These are phyloP conservation scores for Drosophila mercatorum DNA, from an alignment of 2,888 invertebrate species.

Conservation along the genomic window DNA sequence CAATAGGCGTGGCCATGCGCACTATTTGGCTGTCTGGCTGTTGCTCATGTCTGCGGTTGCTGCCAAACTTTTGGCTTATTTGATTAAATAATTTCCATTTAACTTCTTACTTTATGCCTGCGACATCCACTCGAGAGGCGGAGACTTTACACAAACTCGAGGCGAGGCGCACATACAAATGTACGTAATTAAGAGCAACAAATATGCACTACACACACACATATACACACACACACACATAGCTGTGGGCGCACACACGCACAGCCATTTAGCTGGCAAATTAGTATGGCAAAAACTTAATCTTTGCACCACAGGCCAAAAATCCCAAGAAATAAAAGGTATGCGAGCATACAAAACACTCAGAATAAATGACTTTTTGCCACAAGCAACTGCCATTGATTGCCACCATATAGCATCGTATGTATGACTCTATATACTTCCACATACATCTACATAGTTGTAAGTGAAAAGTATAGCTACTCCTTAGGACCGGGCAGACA, in stretches of 20 bases:
- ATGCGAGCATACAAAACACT: slow-evolving; percentile 42
- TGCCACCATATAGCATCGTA: slow-evolving; percentile 31
- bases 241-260: slow-evolving; percentile 28
- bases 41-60: slow-evolving; percentile 48
- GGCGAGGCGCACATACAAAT: slow-evolving; percentile 38
- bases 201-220: slow-evolving; percentile 35
- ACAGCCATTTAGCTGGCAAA: slow-evolving; percentile 64
- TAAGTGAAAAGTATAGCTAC: slow-evolving; percentile 53
- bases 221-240: slow-evolving; percentile 11
- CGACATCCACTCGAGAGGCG: slow-evolving; percentile 21
- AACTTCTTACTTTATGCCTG: slow-evolving; percentile 61
- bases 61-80: slow-evolving; percentile 63
- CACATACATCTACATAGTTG: slow-evolving; percentile 13
- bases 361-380: slow-evolving; percentile 56
- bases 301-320: slow-evolving; percentile 55
- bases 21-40: slow-evolving; percentile 28
- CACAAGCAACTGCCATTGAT: slow-evolving; percentile 70
- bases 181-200: slow-evolving; percentile 67
- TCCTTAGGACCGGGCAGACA: slow-evolving; percentile 9
- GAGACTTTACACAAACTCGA: slow-evolving; percentile 25
- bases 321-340: slow-evolving; percentile 51
- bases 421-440: neutral
- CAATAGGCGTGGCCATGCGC: slow-evolving; percentile 10
- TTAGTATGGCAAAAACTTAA: slow-evolving; percentile 75
- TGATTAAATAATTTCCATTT: slow-evolving; percentile 81